A percentile compares a stretch with the other conserved stretches of the same genome.
Evolutionary conservation across 2,888 invertebrate genomes (phyloP).

Genomic region (Microplitis manilae): DNA sequence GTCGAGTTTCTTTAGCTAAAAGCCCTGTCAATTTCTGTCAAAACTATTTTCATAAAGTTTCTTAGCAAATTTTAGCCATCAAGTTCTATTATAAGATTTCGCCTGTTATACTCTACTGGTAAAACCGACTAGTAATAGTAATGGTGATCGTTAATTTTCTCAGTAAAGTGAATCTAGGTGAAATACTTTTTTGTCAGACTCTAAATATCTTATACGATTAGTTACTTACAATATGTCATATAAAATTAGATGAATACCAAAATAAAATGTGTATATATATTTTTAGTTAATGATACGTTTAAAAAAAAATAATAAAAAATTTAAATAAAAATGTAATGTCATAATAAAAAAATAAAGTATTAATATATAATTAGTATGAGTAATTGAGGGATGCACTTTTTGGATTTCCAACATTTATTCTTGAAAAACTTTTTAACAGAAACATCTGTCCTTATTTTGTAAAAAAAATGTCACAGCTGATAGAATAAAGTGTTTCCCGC

Average conservation of each 20-base stretch:
- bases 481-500: no score
- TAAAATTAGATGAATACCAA: background rate
- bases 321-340: no score
- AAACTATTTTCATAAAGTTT: constrained; percentile 50
- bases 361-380: no score
- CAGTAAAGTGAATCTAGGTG: constrained; percentile 12
- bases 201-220: background rate
- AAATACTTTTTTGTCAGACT: constrained; percentile 3
- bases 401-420: no score
- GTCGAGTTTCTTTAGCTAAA: constrained; percentile 49
- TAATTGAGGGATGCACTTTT: no score
- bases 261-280: background rate
- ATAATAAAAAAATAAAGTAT: no score
- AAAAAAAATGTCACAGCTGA: no score
- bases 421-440: no score
- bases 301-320: no score
- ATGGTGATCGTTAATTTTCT: constrained; percentile 8
- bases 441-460: no score
- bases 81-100: background rate
- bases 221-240: background rate
- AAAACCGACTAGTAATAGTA: background rate
- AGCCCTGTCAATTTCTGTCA: constrained; percentile 59
- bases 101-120: background rate
- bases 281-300: no score
- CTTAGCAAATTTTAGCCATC: background rate